Conservation (phyloP, 2,888 invertebrate genomes). For the Penaeus monodon region DNA sequence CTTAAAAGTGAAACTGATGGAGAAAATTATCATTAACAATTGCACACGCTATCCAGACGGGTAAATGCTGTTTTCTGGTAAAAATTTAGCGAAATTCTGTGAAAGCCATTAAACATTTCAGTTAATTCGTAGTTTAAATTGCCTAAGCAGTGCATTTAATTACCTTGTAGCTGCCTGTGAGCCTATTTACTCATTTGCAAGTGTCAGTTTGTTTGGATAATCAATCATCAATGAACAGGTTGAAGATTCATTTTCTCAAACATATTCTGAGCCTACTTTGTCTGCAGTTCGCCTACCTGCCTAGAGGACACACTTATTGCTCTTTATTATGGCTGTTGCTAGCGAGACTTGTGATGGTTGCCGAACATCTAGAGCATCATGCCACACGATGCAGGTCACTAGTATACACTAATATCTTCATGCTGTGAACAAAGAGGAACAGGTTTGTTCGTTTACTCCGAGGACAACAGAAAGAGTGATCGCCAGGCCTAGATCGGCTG, state of each 20-base stretch:
- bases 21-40: too few species aligned
- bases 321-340: constrained; percentile 7
- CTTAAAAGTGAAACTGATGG: too few species aligned
- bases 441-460: constrained; percentile 12
- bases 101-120: too few species aligned
- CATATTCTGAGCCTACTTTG: background rate
- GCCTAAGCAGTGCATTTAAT: background rate
- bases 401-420: constrained; percentile 17
- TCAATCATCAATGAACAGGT: constrained; percentile 3
- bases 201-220: constrained; percentile 10
- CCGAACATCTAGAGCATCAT: constrained; percentile 26
- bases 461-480: too few species aligned
- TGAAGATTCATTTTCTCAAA: constrained; percentile 17
- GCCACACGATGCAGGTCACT: background rate
- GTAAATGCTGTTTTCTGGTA: too few species aligned
- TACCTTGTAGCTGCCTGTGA: constrained; percentile 12
- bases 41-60: too few species aligned
- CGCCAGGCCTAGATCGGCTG: too few species aligned
- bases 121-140: too few species aligned
- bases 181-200: constrained; percentile 11
- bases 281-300: constrained; percentile 7
- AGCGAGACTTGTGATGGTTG: constrained; percentile 20
- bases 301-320: constrained; percentile 11
- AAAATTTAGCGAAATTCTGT: too few species aligned
- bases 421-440: background rate